Evolutionary conservation across 1,140 invertebrate genomes (phyloP), one percentile per base, ranked within the genome.

Genomic region (Drosophila asahinai): DNA sequence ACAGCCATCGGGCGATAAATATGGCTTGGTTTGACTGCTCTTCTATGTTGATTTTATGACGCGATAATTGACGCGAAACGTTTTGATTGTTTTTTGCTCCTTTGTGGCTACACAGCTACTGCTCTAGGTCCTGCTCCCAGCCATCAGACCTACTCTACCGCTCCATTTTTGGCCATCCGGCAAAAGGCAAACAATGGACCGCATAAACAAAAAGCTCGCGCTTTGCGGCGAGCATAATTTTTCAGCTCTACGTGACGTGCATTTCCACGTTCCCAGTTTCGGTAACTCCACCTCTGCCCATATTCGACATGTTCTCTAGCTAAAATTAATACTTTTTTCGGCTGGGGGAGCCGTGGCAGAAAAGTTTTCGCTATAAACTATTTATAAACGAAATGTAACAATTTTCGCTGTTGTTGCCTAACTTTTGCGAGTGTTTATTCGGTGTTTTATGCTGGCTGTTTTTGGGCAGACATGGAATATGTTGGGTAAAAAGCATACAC

Each of bases 61-160:
- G 81, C 86, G 83, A 89, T 84, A 90, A 89, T 89, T 89, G 86
- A 86, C 86, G 82, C 86, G 86, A 80, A 90, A 74, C 79, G 75
- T 71, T 89, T 87, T 90, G 81, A 89, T 90, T 91, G 86, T 90
- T 79, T 79, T 70, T 77, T 59, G 25, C 27, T 71, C 43, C 67
- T 73, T 73, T 72, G 70, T 73, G 70, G 67, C 47, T 11, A 38
- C 17, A 17, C 17, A 17, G 33, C 17, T 19, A 19, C 33, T 36
- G 17, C 17, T 30, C 43, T 5, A 15, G 7, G 6, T 22, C 11
- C 33, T 11, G 51, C 30, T 30, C 11, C 5, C 12, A 55, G 52
- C 12, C 36, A 19, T 12, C 12, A 22, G 52, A 47, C 19, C 33
- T 8, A 5, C 22, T 40, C 33, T 14, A 6, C 11, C 36, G 33